Percentiles rank a stretch among this genome's conserved stretches.
phyloP scores from a whole-genome alignment of 1,140 invertebrate genomes.

The Drosophila biarmipes region DNA sequence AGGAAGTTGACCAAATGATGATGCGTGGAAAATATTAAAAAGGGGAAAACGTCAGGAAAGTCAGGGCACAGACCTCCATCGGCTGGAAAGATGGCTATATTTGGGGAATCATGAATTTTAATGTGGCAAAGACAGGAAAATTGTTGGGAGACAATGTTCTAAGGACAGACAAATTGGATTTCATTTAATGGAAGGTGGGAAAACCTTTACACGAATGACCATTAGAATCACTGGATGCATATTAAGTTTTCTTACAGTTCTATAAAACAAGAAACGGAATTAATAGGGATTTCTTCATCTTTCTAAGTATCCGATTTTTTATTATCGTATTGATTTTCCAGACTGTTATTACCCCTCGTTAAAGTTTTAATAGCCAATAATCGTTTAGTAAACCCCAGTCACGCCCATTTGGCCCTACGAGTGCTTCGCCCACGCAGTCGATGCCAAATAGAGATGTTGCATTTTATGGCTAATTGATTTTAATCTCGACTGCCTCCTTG shows the following conservation, averaged over 20 bases:
- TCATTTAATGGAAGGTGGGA: background rate
- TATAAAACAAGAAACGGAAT: background rate
- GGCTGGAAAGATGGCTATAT: background rate
- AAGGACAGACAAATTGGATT: conserved; percentile 5
- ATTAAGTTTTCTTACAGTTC: background rate
- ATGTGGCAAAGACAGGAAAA: conserved; percentile 41
- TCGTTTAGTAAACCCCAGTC: conserved; percentile 22
- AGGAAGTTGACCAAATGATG: conserved; percentile 65
- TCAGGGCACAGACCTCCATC: conserved; percentile 20
- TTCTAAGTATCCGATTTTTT: background rate
- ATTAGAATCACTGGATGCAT: conserved; percentile 8
- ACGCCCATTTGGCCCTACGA: conserved; percentile 37
- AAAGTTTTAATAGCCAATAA: conserved; percentile 5
- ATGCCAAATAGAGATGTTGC: conserved; percentile 55
- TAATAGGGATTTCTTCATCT: background rate
- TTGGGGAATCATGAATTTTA: conserved; percentile 63
- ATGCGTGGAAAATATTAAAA: conserved; percentile 70
- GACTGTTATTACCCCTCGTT: conserved; percentile 4
- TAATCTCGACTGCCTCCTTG: conserved; percentile 62
- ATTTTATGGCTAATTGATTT: conserved; percentile 79
- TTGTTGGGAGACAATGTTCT: conserved; percentile 1
- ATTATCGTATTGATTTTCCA: background rate
- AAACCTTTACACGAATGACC: background rate
- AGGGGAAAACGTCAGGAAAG: conserved; percentile 2
- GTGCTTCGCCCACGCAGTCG: conserved; percentile 47